Conservation (phyloP, 1,140 invertebrate species). For the Drosophila leontia region DNA sequence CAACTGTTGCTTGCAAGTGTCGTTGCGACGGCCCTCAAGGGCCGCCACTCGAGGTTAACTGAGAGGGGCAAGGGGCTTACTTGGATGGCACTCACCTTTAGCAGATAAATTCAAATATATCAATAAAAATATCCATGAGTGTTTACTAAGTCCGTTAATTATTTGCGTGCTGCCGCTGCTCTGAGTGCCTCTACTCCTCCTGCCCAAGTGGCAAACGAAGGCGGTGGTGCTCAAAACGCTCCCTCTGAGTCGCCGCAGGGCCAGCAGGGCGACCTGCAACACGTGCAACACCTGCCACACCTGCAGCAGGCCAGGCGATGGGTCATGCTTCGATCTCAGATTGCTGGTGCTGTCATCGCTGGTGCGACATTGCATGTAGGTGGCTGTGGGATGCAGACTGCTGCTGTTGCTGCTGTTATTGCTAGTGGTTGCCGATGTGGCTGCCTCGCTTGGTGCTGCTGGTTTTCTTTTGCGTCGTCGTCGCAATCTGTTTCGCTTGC, state of each 20-base stretch:
- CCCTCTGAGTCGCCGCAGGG: slow-evolving; percentile 21
- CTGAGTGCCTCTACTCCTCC: slow-evolving; percentile 29
- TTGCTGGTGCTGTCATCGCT: slow-evolving; percentile 44
- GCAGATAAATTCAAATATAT: slow-evolving; percentile 85
- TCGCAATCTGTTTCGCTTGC: slow-evolving; percentile 79
- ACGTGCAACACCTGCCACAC: slow-evolving; percentile 58
- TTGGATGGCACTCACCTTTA: slow-evolving; percentile 76
- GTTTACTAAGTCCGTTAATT: slow-evolving; percentile 83
- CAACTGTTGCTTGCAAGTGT: slow-evolving; percentile 53
- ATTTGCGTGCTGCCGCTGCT: slow-evolving; percentile 51
- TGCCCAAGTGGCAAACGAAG: slow-evolving; percentile 64
- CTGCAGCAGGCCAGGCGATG: slow-evolving; percentile 53
- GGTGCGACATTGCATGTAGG: slow-evolving; percentile 57
- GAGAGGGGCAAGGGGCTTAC: neutral
- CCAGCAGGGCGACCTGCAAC: slow-evolving; percentile 45
- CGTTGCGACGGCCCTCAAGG: slow-evolving; percentile 38
- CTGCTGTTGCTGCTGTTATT: slow-evolving; percentile 57
- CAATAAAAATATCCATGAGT: slow-evolving; percentile 85
- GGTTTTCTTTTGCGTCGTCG: slow-evolving; percentile 81
- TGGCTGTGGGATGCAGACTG: slow-evolving; percentile 52
- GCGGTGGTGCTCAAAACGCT: slow-evolving; percentile 48
- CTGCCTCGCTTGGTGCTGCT: slow-evolving; percentile 38
- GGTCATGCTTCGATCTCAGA: slow-evolving; percentile 39
- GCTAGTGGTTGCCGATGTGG: slow-evolving; percentile 39
- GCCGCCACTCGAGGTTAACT: slow-evolving; percentile 46